These are phyloP conservation scores for Pseudochirops cupreus DNA, from an alignment of 2,797 vertebrate species.

Conservation along the genomic window DNA sequence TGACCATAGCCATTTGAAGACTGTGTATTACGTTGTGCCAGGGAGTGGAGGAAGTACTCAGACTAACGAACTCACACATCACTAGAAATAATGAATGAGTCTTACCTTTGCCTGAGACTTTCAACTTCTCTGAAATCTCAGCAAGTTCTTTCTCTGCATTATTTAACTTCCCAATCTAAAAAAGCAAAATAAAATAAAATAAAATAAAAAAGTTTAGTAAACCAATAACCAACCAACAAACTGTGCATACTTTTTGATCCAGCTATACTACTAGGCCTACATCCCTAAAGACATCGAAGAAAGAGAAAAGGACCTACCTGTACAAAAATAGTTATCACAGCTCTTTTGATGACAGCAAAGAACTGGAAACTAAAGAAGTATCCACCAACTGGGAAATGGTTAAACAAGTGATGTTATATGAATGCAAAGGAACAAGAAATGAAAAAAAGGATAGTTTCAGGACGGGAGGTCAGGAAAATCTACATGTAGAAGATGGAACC, in stretches of 20 bases:
- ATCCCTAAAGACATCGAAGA: neutral
- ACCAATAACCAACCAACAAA: conserved; percentile 19
- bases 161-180: conserved; percentile 92
- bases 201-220: conserved; percentile 48
- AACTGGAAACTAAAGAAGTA: neutral
- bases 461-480: neutral
- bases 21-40: neutral
- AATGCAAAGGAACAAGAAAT: neutral
- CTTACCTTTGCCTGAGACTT: conserved; percentile 90
- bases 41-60: neutral
- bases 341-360: neutral
- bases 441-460: neutral
- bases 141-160: conserved; percentile 92
- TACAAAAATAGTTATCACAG: neutral
- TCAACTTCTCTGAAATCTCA: conserved; percentile 92
- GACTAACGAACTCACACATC: neutral
- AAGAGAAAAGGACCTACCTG: neutral
- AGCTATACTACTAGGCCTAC: neutral
- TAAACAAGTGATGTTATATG: neutral
- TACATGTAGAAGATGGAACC: neutral
- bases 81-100: neutral
- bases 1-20: neutral
- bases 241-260: neutral
- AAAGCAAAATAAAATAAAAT: conserved; percentile 41
- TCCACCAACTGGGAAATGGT: neutral